Evolutionary conservation across 2,113 vertebrate genomes (phyloP), one percentile per base, ranked within the genome.

Genomic region (Zeus faber): DNA sequence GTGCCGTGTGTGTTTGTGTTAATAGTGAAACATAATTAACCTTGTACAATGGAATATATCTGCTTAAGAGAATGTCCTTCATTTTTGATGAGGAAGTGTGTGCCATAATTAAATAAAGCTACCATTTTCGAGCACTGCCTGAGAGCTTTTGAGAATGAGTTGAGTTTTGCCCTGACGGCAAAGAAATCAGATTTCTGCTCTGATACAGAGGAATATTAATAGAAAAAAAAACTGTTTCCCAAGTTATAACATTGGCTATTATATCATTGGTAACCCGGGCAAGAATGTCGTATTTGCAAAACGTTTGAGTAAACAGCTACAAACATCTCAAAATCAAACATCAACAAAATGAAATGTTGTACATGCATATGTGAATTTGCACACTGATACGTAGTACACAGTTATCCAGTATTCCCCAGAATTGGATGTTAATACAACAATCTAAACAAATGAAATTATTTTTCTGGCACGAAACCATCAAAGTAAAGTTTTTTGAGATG

Each of bases 131-230:
- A 80, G 62, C 61, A 45, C 53, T 47, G 40, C 47, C 23, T 67
- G 25, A 61, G 58, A 8, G 59, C 35, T 54, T n/a, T n/a, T n/a
- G n/a, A 40, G 64, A 49, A 62, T 46, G 24, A 27, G 33, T 14
- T 62, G 54, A 50, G 33, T 50, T 62, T 47, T 45, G 39, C 59
- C 39, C 11, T 41, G 29, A 72, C n/a, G n/a, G 77, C 43, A 51
- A 68, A 49, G 56, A 45, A 48, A 44, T 37, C 43, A 47, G 50
- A 60, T 56, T 58, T 58, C 24, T 54, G 33, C 87, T 88, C 88
- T 89, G 88, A 87, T 86, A 80, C 88, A 87, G 85, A 89, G 86
- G 52, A 81, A 52, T n/a, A 50, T 40, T 35, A 26, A 44, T 44
- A 5, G 2, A n/a, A 33, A 24, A 26, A 52, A 21, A 2, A 20